Evolutionary conservation across 2,888 invertebrate species (phyloP).

Genomic region (Arrhopalites spinosus): DNA sequence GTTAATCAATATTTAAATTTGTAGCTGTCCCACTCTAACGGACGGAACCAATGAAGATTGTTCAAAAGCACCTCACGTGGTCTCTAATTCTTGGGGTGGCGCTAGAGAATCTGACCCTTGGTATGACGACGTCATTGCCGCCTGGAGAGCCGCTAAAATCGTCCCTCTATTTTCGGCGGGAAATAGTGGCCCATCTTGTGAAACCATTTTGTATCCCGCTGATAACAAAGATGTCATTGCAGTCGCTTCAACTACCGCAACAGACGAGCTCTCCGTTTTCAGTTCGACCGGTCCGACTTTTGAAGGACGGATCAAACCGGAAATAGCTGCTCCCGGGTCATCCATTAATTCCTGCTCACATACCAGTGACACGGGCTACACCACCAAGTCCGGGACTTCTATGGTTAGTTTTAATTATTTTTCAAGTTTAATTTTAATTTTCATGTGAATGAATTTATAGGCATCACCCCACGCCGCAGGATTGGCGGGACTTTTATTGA

Average conservation of each 20-base stretch:
- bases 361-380: conserved; percentile 13
- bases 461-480: conserved; percentile 6
- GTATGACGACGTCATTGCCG: conserved; percentile 23
- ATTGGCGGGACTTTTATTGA: background rate
- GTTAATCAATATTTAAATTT: too few relatives aligned
- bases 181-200: conserved; percentile 9
- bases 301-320: conserved; percentile 37
- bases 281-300: conserved; percentile 1
- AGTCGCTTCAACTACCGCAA: background rate
- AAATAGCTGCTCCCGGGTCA: conserved; percentile 40
- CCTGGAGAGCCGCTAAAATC: conserved; percentile 24
- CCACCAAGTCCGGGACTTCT: background rate
- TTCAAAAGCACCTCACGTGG: conserved; percentile 30
- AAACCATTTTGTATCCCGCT: conserved; percentile 9
- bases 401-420: too few relatives aligned
- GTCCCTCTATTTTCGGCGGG: conserved; percentile 17
- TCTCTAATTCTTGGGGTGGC: conserved; percentile 36
- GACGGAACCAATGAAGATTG: conserved; percentile 17
- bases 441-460: too few relatives aligned
- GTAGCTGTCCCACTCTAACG: conserved; percentile 31
- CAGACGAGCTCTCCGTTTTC: background rate
- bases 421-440: too few relatives aligned
- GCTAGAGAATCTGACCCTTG: conserved; percentile 10
- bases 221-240: background rate
- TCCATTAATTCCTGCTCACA: conserved; percentile 27